Evolutionary conservation across 2,113 vertebrate species (phyloP), one percentile per base, ranked within the genome.

Genomic region (Tauraco erythrolophus): DNA sequence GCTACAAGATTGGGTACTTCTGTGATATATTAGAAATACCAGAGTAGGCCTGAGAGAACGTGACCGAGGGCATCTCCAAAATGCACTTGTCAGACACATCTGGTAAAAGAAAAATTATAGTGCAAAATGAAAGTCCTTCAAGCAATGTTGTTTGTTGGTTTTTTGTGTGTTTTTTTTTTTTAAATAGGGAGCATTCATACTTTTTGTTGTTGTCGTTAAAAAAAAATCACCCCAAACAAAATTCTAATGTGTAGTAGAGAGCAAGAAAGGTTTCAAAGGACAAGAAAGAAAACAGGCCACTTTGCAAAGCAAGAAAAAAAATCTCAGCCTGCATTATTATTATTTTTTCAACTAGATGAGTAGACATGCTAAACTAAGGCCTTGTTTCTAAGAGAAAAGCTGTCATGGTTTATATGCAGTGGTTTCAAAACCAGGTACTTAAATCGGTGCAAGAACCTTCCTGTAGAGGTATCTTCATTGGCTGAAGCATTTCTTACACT

Each of bases 21-120:
- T 97, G 98, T 97, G 98, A 98, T 98, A 98, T 98, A 98, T 97
- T 98, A 98, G 98, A 98, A 98, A 98, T 98, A 98, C 98, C 98
- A 98, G 98, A 98, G 98, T 98, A 98, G 98, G 98, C 98, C 98
- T 99, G 98, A 99, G 98, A 98, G 98, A 98, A 98, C 88, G 98
- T 98, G 98, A 98, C 98, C 81, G 95, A 98, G 98, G 98, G 97
- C 98, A 98, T 98, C 96, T 98, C 98, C 88, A 92, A 98, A 97
- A 98, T 97, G 98, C 97, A 98, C 98, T 98, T 98, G 98, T 98
- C 98, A 98, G 97, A 98, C 98, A 98, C 97, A 97, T 98, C 98
- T 96, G 98, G 98, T 98, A 97, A 98, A 98, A 97, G 94, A 96
- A 98, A 98, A 98, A 96, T 85, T 96, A 98, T 98, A 98, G 98